Base-by-base conservation (phyloP, 2,888 invertebrate genomes). In the Plagiodera versicolora region DNA sequence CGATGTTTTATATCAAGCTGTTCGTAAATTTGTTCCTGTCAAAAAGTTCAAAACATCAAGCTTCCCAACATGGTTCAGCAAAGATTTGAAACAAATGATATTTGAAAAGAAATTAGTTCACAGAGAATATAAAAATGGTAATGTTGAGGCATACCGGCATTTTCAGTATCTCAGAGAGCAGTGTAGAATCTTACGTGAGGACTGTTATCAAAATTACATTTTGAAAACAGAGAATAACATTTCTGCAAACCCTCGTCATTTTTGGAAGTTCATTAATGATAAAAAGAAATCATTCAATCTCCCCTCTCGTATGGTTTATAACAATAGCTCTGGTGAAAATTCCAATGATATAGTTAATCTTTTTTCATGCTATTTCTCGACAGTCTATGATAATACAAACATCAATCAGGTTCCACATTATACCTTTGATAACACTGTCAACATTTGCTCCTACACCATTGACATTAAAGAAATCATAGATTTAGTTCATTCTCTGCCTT, bases 161-260 rank as follows among this genome's bases (percentile, higher is more conserved):
- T 51, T 51, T 51, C 51, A 32, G 19, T 51, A 17, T 51, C 35
- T 51, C 2, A 51, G 32, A 10, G 49, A 49, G 17, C 49, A 28
- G 14, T 49, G 49, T 24, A 49, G 30, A 49, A 14, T 32, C 32
- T 51, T 17, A 30, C 35, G 32, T 18, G 51, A 51, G 1, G 28
- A 28, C 24, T 51, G 51, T 19, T 51, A 51, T 51, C 51, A n/a
- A 6, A 51, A 35, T 9, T 51, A 51, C 18, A 51, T 51, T 51
- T 51, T 18, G 17, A 32, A 35, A 32, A 51, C 18, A 5, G 51
- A 51, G 19, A 30, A 51, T 16, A 51, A 51, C 35, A 51, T 51
- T 18, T 32, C 32, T n/a, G 19, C 32, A 10, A 32, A 51, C 19
- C 51, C 51, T 35, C 35, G 51, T 35, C 19, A 51, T 30, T 50